Evolutionary conservation across 2,888 invertebrate genomes (phyloP).

Genomic region (Agriopis leucophaearia): DNA sequence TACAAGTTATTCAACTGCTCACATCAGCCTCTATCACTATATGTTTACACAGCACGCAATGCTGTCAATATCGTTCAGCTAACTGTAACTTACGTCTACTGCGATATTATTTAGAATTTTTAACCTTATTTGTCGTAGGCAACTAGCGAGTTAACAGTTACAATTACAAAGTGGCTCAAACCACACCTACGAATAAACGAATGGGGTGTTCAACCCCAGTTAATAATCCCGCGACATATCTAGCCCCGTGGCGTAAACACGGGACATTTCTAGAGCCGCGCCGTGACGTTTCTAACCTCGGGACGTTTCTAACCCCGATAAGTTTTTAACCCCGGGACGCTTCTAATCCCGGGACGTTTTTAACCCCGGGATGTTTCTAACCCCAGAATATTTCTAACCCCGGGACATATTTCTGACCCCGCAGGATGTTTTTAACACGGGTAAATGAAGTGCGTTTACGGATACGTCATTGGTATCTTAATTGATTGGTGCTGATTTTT

Average conservation of each 20-base stretch:
- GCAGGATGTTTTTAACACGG: no score
- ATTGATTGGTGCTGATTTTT: no score
- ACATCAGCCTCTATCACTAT: slow-evolving; percentile 26
- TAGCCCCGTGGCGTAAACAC: background rate
- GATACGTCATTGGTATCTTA: background rate
- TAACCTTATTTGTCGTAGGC: slow-evolving; percentile 46
- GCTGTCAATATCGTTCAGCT: slow-evolving; percentile 35
- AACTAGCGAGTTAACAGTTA: slow-evolving; percentile 46
- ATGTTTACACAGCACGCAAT: slow-evolving; percentile 43
- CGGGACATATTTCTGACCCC: no score
- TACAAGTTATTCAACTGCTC: slow-evolving; percentile 22
- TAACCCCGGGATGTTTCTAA: no score
- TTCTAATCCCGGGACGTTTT: no score
- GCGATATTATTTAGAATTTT: slow-evolving; percentile 40
- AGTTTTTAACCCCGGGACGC: no score
- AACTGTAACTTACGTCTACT: slow-evolving; percentile 34
- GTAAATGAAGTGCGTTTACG: background rate
- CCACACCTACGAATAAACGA: slow-evolving; percentile 28
- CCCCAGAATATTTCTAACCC: no score
- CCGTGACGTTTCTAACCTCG: no score
- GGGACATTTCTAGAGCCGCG: no score
- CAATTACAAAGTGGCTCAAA: slow-evolving; percentile 30
- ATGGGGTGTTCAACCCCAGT: slow-evolving; percentile 3
- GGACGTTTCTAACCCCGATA: no score
- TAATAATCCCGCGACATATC: background rate